phyloP scores from a whole-genome alignment of 2,888 invertebrate species.

The Mesochorus sp. region DNA sequence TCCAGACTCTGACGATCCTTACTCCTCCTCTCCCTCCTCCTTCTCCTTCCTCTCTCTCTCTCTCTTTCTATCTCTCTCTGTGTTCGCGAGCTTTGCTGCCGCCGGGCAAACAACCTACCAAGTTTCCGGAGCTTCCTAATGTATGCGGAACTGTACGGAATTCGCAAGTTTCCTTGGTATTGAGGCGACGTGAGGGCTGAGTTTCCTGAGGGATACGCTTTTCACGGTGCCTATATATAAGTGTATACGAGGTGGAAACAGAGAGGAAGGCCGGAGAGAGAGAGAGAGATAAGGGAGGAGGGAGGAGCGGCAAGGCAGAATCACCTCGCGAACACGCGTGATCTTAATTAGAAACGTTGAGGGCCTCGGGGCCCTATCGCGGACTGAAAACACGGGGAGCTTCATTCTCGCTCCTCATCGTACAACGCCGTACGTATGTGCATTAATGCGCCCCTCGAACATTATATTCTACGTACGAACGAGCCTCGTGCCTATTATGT shows the following conservation, averaged over 20 bases:
- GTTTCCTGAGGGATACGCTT: constrained; percentile 56
- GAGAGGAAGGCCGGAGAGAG: neutral
- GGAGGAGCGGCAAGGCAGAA: constrained; percentile 61
- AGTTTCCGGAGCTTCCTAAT: constrained; percentile 79
- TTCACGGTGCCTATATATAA: constrained; percentile 20
- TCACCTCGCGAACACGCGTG: constrained; percentile 77
- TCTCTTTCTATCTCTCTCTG: constrained; percentile 65
- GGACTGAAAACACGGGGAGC: constrained; percentile 32
- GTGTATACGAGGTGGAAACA: too few species aligned
- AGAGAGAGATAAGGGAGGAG: neutral
- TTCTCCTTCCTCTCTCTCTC: constrained; percentile 63
- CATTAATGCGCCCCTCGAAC: constrained; percentile 15
- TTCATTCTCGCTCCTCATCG: constrained; percentile 3
- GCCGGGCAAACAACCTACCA: constrained; percentile 78
- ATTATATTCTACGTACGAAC: constrained; percentile 31
- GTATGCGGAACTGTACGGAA: constrained; percentile 81
- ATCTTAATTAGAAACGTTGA: constrained; percentile 80
- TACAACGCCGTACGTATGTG: neutral
- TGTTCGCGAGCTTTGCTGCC: constrained; percentile 67
- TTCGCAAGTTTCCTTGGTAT: constrained; percentile 73
- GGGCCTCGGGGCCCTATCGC: constrained; percentile 69
- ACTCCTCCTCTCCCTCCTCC: constrained; percentile 54
- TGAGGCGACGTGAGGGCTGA: constrained; percentile 40
- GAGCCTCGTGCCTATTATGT: constrained; percentile 44
- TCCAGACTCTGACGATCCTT: constrained; percentile 35